Evolutionary conservation across 1,140 invertebrate species (phyloP), one percentile per base, ranked within the genome.

Genomic region (Apolygus lucorum): DNA sequence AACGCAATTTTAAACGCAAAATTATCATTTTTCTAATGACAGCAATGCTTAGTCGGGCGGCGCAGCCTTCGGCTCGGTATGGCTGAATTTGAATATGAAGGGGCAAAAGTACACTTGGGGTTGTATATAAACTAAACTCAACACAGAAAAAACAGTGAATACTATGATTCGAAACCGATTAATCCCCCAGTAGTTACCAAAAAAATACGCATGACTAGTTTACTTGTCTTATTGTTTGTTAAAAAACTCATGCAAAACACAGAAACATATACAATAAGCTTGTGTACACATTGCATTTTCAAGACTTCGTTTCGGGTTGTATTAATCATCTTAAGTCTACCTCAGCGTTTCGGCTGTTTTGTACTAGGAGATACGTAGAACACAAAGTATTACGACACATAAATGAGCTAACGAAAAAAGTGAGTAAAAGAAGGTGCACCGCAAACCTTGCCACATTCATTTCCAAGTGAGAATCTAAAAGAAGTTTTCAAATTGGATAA

Each of bases 231-330:
- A 27, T 63, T 2, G 17, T 25, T 29, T 28, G 64, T 66, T 66
- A 66, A 66, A 63, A 63, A 42, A 66, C n/a, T 66, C 64, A 66
- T 66, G 64, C 64, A 70, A 59, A 42, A 52, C 63, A 68, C 42
- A 52, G 1, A 66, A 70, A 70, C 68, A 70, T n/a, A n/a, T 63
- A 63, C 68, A 64, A 42, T 52, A 70, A 70, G 68, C 68, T 70
- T n/a, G 68, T 70, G 68, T 70, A 70, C 68, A 70, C 68, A 70
- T 49, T 68, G 52, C 67, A 28, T 42, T 17, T 26, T 70, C 26
- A 25, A 65, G n/a, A 62, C 28, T 62, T 22, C n/a, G 21, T 34
- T 68, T 28, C 25, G 54, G 54, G 8, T 59, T 8, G 4, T 11
- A 59, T 42, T 59, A 59, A 59, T 34, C 27, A 26, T 28, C 8